Conservation (phyloP, 2,113 vertebrate species). For the Petaurus breviceps region DNA sequence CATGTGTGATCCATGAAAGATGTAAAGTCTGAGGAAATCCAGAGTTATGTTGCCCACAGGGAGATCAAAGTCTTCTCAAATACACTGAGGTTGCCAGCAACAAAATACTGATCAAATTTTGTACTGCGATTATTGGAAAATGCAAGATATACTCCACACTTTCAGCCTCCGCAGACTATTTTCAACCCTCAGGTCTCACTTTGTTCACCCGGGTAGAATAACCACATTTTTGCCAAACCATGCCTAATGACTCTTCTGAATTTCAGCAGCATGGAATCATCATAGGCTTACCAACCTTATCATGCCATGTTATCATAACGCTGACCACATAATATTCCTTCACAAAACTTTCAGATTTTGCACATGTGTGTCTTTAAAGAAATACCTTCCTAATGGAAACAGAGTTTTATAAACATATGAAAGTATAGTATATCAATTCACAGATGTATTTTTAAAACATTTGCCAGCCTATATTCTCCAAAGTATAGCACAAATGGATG, state of each 20-base stretch:
- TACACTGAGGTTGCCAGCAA: background rate
- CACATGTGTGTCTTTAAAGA: conserved; percentile 24
- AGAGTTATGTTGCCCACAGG: background rate
- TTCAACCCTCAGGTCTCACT: conserved; percentile 27
- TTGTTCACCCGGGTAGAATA: background rate
- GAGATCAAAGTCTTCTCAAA: conserved; percentile 8
- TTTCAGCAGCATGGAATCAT: conserved; percentile 45
- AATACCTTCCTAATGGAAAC: conserved; percentile 18
- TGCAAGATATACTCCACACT: background rate
- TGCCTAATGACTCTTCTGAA: background rate
- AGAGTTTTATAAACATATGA: background rate
- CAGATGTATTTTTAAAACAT: conserved; percentile 10
- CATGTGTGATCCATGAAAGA: background rate
- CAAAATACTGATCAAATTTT: conserved; percentile 21
- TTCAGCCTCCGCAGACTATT: background rate
- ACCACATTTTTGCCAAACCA: background rate
- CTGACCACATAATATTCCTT: background rate
- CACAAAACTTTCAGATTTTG: conserved; percentile 20
- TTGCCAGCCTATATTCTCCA: background rate
- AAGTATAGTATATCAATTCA: background rate
- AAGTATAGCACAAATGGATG: background rate
- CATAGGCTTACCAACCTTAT: conserved; percentile 13
- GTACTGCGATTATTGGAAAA: background rate
- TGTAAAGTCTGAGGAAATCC: conserved; percentile 5
- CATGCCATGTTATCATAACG: background rate